A percentile compares a stretch with the other conserved stretches of the same genome.
Evolutionary conservation across 2,888 invertebrate genomes (phyloP).

Genomic region (Catotricha subobsoleta): DNA sequence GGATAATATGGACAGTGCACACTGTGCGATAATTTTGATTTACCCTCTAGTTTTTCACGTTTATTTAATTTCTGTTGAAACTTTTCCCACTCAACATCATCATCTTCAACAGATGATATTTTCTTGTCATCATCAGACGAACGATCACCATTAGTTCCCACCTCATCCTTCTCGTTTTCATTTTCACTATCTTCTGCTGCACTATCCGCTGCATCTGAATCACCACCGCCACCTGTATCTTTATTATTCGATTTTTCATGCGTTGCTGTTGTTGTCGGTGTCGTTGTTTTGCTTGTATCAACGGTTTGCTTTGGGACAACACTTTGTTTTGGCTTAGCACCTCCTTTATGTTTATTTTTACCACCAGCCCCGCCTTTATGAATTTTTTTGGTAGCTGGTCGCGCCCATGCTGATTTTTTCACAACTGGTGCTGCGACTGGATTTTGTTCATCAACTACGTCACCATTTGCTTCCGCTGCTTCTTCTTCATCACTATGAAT

Average conservation of each 20-base stretch:
- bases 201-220: slow-evolving; percentile 21
- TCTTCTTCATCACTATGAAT: slow-evolving; percentile 27
- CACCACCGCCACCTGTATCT: too few relatives aligned
- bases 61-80: slow-evolving; percentile 77
- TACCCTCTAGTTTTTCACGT: slow-evolving; percentile 78
- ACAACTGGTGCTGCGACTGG: slow-evolving; percentile 31
- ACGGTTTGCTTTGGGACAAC: slow-evolving; percentile 17
- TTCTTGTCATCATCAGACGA: slow-evolving; percentile 42
- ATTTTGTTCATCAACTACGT: slow-evolving; percentile 21
- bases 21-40: slow-evolving; percentile 84
- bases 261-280: slow-evolving; percentile 5
- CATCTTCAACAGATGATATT: slow-evolving; percentile 41
- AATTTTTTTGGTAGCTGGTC: slow-evolving; percentile 34
- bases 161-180: slow-evolving; percentile 29
- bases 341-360: slow-evolving; percentile 36
- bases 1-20: slow-evolving; percentile 96
- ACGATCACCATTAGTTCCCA: slow-evolving; percentile 27
- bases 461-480: slow-evolving; percentile 31
- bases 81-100: slow-evolving; percentile 81
- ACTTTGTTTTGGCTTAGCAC: slow-evolving; percentile 20
- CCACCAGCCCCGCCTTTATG: slow-evolving; percentile 31
- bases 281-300: slow-evolving; percentile 24
- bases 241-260: slow-evolving; percentile 9
- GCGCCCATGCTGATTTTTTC: slow-evolving; percentile 71
- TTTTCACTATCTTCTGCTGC: slow-evolving; percentile 35